A percentile compares a stretch with the other conserved stretches of the same genome.
phyloP scores from a whole-genome alignment of 2,888 invertebrate species.

The Anaspis maculata region DNA sequence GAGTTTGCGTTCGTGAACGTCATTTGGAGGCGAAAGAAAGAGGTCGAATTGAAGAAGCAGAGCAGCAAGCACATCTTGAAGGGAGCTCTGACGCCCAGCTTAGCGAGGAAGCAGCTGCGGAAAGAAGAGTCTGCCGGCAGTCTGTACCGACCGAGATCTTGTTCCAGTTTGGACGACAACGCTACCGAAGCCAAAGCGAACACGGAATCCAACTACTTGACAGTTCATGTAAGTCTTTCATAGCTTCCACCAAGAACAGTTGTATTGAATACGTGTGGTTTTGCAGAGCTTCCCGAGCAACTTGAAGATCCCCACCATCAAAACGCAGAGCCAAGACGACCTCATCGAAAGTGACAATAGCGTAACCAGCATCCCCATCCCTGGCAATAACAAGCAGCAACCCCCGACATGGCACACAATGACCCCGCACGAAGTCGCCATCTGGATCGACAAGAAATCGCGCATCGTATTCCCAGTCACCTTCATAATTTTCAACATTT shows the following conservation, averaged over 20 bases:
- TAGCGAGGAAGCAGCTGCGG: conserved; percentile 63
- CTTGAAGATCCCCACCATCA: conserved; percentile 57
- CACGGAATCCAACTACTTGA: conserved; percentile 61
- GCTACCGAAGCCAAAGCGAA: conserved; percentile 42
- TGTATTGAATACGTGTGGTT: background rate
- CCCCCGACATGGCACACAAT: conserved; percentile 63
- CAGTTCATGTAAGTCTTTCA: conserved; percentile 56
- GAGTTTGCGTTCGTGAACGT: conserved; percentile 87
- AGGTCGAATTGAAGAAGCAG: conserved; percentile 30
- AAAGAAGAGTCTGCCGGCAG: conserved; percentile 52
- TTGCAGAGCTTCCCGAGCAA: conserved; percentile 47
- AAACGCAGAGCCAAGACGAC: conserved; percentile 59
- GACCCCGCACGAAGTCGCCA: conserved; percentile 82
- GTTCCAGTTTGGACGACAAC: conserved; percentile 56
- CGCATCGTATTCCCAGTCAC: conserved; percentile 68
- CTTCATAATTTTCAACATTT: conserved; percentile 67
- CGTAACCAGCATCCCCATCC: conserved; percentile 27
- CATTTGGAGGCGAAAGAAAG: conserved; percentile 63
- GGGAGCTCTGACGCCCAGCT: conserved; percentile 71
- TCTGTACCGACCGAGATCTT: conserved; percentile 63
- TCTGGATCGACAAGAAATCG: conserved; percentile 77
- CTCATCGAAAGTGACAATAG: conserved; percentile 34
- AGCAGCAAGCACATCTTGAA: conserved; percentile 73
- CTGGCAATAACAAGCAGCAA: conserved; percentile 25
- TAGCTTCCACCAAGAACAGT: too few species aligned